A percentile compares a stretch with the other conserved stretches of the same genome.
Evolutionary conservation across 2,113 vertebrate genomes (phyloP).

Genomic region (Burhinus oedicnemus): DNA sequence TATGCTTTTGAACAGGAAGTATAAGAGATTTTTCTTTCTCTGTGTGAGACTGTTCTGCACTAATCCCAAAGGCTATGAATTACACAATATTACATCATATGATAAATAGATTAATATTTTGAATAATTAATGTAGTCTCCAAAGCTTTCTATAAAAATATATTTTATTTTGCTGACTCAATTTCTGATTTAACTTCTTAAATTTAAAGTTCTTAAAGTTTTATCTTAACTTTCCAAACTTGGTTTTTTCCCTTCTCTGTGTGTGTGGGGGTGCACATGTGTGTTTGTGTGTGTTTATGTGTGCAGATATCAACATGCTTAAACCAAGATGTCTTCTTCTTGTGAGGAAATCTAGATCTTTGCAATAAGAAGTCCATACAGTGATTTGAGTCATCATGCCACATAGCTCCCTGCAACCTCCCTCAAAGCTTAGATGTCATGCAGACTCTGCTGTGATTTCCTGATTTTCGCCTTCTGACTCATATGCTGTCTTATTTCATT

Average conservation of each 20-base stretch:
- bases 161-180: background rate
- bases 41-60: background rate
- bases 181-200: background rate
- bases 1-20: background rate
- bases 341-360: background rate
- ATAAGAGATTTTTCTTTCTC: background rate
- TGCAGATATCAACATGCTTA: background rate
- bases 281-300: background rate
- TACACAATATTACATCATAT: background rate
- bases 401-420: background rate
- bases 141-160: background rate
- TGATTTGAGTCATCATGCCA: background rate
- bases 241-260: background rate
- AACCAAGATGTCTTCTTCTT: background rate
- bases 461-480: background rate
- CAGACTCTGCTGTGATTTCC: background rate
- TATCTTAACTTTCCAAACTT: background rate
- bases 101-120: background rate
- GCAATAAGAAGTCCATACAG: background rate
- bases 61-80: background rate
- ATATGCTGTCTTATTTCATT: background rate
- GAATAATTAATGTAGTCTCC: background rate
- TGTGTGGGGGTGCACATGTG: accelerated
- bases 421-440: background rate
- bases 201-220: background rate